Percentiles rank a stretch among this genome's conserved stretches.
Conservation (phyloP, 2,113 vertebrate species). For the Menura novaehollandiae region DNA sequence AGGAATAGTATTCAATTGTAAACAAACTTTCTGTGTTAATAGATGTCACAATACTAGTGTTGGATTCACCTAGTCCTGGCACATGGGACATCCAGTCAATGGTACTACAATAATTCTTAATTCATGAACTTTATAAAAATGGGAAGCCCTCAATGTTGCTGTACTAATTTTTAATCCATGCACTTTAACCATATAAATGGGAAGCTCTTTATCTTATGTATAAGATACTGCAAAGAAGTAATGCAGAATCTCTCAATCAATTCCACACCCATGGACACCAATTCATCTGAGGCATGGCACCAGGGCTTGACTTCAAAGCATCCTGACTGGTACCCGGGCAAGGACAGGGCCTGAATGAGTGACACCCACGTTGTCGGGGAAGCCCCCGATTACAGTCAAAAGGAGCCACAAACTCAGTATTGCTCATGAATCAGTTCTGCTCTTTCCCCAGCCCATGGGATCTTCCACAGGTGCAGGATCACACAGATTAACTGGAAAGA, state of each 20-base stretch:
- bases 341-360: neutral
- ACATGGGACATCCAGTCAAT: neutral
- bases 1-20: neutral
- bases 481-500: neutral
- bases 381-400: neutral
- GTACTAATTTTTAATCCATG: neutral
- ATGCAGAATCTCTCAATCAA: neutral
- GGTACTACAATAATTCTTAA: neutral
- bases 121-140: neutral
- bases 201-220: neutral
- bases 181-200: neutral
- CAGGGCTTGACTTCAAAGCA: neutral
- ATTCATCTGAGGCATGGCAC: neutral
- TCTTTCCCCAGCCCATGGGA: neutral
- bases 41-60: neutral
- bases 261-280: accelerated
- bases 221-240: neutral
- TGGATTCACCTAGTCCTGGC: neutral
- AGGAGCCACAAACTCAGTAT: neutral
- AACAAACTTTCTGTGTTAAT: neutral
- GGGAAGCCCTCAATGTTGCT: neutral
- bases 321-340: neutral
- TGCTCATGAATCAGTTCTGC: neutral
- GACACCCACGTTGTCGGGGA: neutral
- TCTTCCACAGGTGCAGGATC: neutral